A percentile compares a stretch with the other conserved stretches of the same genome.
Conservation (phyloP, 2,888 invertebrate genomes). For the Glyphotaelius pellucidus region DNA sequence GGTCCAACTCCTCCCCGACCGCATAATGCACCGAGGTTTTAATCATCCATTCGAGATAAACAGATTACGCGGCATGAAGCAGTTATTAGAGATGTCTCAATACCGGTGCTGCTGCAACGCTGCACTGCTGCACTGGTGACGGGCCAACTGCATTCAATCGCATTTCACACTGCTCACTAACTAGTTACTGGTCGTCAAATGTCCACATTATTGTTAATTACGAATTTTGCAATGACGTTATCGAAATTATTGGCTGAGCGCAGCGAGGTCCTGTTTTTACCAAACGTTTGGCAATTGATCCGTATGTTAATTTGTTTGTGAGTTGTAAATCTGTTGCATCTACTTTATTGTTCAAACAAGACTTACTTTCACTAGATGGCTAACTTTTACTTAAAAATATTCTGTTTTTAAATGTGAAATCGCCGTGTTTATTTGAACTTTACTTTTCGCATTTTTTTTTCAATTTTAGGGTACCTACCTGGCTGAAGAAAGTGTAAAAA, state of each 20-base stretch:
- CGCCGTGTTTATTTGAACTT: no score
- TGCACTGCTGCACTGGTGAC: background rate
- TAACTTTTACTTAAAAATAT: no score
- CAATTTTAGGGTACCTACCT: no score
- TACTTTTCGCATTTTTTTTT: no score
- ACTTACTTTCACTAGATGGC: no score
- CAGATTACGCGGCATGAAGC: slow-evolving; percentile 26
- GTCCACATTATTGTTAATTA: background rate
- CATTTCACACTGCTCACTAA: background rate
- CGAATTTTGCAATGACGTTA: background rate
- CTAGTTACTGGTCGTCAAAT: background rate
- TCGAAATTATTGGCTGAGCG: background rate
- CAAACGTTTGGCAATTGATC: no score
- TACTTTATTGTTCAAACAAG: no score
- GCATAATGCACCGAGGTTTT: slow-evolving; percentile 46
- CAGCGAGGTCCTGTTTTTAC: no score
- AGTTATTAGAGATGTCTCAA: slow-evolving; percentile 18
- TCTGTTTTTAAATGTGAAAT: no score
- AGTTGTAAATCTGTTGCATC: no score
- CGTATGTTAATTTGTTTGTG: no score
- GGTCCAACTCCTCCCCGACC: slow-evolving; percentile 29
- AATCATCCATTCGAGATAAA: slow-evolving; percentile 33
- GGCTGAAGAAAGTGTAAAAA: no score
- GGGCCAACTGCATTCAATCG: background rate
- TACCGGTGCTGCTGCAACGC: background rate